These are phyloP conservation scores for Planococcus citri DNA, from an alignment of 1,140 invertebrate species.

Conservation along the genomic window DNA sequence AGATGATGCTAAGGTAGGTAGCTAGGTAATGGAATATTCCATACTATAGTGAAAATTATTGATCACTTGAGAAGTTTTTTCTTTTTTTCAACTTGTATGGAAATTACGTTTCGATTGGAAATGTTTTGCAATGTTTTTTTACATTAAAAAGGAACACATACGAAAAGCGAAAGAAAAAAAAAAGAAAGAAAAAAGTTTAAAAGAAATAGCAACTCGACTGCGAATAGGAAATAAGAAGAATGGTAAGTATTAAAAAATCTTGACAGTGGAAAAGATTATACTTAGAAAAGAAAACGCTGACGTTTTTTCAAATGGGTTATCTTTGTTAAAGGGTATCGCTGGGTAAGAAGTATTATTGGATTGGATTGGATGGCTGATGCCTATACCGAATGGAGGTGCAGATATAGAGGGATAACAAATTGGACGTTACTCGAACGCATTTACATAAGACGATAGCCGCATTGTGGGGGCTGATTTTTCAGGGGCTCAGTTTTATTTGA, in stretches of 20 bases:
- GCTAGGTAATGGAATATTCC: no score
- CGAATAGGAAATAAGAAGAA: slow-evolving; percentile 17
- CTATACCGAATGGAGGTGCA: slow-evolving; percentile 13
- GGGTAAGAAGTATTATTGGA: slow-evolving; percentile 17
- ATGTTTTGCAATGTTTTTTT: background rate
- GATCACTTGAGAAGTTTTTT: background rate
- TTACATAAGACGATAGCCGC: slow-evolving; percentile 23
- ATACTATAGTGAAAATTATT: background rate
- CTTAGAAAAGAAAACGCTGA: slow-evolving; percentile 23
- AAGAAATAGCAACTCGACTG: slow-evolving; percentile 9
- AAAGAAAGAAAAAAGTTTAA: slow-evolving; percentile 11
- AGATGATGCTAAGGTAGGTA: no score
- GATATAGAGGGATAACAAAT: slow-evolving; percentile 24
- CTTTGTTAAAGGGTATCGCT: slow-evolving; percentile 24
- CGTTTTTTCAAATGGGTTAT: slow-evolving; percentile 26
- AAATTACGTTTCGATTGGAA: background rate
- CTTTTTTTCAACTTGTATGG: background rate
- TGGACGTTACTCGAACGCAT: slow-evolving; percentile 26
- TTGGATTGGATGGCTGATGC: slow-evolving; percentile 22
- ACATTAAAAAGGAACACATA: background rate
- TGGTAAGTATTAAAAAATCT: slow-evolving; percentile 20
- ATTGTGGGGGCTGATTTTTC: slow-evolving; percentile 19
- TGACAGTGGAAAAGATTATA: slow-evolving; percentile 14
- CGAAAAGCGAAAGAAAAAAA: background rate
- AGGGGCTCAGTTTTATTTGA: slow-evolving; percentile 17